Evolutionary conservation across 1,140 invertebrate genomes (phyloP).

Genomic region (Drosophila subpulchrella): DNA sequence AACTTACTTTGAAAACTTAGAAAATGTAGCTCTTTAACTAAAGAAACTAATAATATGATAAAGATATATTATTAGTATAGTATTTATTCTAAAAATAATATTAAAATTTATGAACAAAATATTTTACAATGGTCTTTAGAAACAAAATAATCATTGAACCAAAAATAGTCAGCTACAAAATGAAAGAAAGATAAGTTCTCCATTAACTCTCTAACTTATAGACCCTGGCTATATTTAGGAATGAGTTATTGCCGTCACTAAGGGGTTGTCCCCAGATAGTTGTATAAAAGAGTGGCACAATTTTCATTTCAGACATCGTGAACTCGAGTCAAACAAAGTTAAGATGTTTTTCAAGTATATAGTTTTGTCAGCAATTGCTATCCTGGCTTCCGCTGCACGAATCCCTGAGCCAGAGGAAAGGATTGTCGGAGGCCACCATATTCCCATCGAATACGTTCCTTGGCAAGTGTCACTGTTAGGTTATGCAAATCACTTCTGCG

Average conservation of each 20-base stretch:
- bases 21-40: too few relatives aligned
- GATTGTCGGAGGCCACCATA: neutral
- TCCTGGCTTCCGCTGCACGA: neutral
- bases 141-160: too few relatives aligned
- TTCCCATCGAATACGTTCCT: slow-evolving; percentile 7
- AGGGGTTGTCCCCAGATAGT: neutral
- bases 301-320: neutral
- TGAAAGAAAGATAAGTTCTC: neutral
- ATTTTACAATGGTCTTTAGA: too few relatives aligned
- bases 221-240: too few relatives aligned
- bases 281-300: slow-evolving; percentile 1
- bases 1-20: too few relatives aligned
- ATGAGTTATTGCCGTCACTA: too few relatives aligned
- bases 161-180: neutral
- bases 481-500: neutral
- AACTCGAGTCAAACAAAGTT: neutral
- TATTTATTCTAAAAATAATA: too few relatives aligned
- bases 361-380: neutral
- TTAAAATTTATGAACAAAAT: too few relatives aligned
- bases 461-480: slow-evolving; percentile 3
- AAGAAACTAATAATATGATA: too few relatives aligned
- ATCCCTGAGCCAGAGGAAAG: neutral
- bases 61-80: too few relatives aligned
- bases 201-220: slow-evolving; percentile 3
- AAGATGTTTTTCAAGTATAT: neutral